Conservation (phyloP, 2,888 invertebrate genomes). For the Drosophila niveifrons region DNA sequence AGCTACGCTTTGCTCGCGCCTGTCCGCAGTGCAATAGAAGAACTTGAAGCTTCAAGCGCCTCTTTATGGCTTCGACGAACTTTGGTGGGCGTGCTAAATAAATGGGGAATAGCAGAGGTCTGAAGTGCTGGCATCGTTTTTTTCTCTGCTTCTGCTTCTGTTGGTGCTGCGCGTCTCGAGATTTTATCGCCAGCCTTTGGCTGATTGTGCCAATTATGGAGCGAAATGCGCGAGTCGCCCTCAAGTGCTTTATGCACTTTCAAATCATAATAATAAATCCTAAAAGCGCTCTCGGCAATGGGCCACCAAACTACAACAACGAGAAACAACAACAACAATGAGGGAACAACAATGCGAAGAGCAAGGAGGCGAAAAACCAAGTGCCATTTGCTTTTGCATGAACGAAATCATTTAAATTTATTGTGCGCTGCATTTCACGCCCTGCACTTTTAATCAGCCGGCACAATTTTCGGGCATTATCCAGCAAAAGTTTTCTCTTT, state of each 20-base stretch:
- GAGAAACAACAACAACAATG: constrained; percentile 29
- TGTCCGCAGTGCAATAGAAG: constrained; percentile 45
- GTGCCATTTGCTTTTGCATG: constrained; percentile 76
- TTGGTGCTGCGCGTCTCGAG: constrained; percentile 52
- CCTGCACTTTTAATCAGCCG: constrained; percentile 74
- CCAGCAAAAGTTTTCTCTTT: constrained; percentile 27
- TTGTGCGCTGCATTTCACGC: constrained; percentile 75
- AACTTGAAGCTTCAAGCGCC: constrained; percentile 59
- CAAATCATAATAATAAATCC: constrained; percentile 80
- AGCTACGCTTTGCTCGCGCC: constrained; percentile 1
- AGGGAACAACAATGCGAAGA: constrained; percentile 21
- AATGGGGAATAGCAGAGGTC: constrained; percentile 33
- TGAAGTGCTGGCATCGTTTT: constrained; percentile 47
- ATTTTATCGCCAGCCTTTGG: constrained; percentile 76
- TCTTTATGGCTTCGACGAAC: constrained; percentile 61
- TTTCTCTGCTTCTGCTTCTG: constrained; percentile 34
- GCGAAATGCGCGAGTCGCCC: constrained; percentile 76
- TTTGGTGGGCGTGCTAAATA: constrained; percentile 49
- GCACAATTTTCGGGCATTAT: constrained; percentile 64
- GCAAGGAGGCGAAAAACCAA: constrained; percentile 41
- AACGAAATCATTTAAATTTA: constrained; percentile 76
- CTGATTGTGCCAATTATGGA: constrained; percentile 80
- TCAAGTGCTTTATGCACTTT: constrained; percentile 81
- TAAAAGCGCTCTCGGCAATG: constrained; percentile 63
- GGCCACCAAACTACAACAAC: constrained; percentile 42